phyloP scores from a whole-genome alignment of 1,140 invertebrate species.

The Bombus waltoni region DNA sequence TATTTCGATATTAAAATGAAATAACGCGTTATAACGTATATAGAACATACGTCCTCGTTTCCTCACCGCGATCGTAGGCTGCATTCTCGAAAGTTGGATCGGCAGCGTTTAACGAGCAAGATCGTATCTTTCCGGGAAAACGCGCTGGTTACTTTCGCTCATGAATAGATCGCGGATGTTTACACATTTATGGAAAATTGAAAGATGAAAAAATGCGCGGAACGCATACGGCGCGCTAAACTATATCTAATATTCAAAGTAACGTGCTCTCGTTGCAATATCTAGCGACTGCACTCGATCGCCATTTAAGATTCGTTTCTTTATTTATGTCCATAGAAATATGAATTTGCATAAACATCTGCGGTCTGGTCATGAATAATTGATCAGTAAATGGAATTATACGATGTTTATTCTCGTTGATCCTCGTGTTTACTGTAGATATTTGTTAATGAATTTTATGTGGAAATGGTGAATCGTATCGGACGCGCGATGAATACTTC shows the following conservation, averaged over 20 bases:
- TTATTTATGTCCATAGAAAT: not conserved
- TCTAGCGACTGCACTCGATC: too few relatives aligned
- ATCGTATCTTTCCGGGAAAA: not conserved
- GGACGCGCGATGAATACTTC: not conserved
- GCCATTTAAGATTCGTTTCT: too few relatives aligned
- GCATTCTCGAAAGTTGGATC: not conserved
- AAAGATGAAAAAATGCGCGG: not conserved
- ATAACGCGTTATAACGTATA: too few relatives aligned
- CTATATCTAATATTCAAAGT: not conserved
- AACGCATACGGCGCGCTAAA: not conserved
- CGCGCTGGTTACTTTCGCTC: slow-evolving; percentile 5
- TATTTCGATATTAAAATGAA: too few relatives aligned
- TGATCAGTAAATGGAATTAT: not conserved
- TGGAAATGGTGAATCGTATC: too few relatives aligned
- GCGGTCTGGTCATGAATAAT: not conserved
- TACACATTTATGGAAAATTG: not conserved
- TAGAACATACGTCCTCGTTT: not conserved
- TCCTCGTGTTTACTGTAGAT: not conserved
- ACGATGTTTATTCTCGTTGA: not conserved
- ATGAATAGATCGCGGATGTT: not conserved
- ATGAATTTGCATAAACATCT: not conserved
- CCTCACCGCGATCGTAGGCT: not conserved
- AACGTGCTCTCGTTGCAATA: not conserved
- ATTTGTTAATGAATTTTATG: too few relatives aligned
- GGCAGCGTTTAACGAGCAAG: not conserved